Evolutionary conservation across 92 coral and sea anemone species (phyloP).

Genomic region (Heliopora coerulea): DNA sequence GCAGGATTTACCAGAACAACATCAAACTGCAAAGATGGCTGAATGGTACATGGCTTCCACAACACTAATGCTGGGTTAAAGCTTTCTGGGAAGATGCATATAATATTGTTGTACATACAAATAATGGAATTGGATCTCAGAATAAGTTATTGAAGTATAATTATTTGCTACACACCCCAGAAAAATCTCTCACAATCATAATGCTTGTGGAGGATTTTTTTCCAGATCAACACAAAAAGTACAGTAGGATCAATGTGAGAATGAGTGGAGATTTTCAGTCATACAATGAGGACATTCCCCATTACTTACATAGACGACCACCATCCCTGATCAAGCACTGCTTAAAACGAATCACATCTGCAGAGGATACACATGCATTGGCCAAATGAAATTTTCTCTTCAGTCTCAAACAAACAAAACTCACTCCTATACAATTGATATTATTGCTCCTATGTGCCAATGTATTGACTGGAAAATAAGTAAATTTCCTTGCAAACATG

Average conservation of each 20-base stretch:
- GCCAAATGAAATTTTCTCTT: slow-evolving; percentile 6
- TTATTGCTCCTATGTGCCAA: slow-evolving; percentile 24
- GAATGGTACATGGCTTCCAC: not conserved
- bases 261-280: slow-evolving; percentile 13
- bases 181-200: slow-evolving; percentile 34
- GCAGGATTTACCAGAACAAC: no score
- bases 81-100: slow-evolving; percentile 43
- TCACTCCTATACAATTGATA: slow-evolving; percentile 23
- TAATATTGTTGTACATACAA: slow-evolving; percentile 44
- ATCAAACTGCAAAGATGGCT: no score
- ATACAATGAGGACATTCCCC: slow-evolving; percentile 24
- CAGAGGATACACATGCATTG: not conserved
- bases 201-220: slow-evolving; percentile 47
- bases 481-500: slow-evolving; percentile 52
- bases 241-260: not conserved
- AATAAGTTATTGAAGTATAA: slow-evolving; percentile 53
- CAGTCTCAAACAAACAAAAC: slow-evolving; percentile 4
- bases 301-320: slow-evolving; percentile 36
- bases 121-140: slow-evolving; percentile 51
- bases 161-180: slow-evolving; percentile 36
- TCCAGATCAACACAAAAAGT: slow-evolving; percentile 32
- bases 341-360: slow-evolving; percentile 2
- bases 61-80: slow-evolving; percentile 50
- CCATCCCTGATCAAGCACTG: slow-evolving; percentile 34
- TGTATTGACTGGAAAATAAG: slow-evolving; percentile 40